Conservation (phyloP, 2,113 vertebrate genomes). For the Pseudopipra pipra region DNA sequence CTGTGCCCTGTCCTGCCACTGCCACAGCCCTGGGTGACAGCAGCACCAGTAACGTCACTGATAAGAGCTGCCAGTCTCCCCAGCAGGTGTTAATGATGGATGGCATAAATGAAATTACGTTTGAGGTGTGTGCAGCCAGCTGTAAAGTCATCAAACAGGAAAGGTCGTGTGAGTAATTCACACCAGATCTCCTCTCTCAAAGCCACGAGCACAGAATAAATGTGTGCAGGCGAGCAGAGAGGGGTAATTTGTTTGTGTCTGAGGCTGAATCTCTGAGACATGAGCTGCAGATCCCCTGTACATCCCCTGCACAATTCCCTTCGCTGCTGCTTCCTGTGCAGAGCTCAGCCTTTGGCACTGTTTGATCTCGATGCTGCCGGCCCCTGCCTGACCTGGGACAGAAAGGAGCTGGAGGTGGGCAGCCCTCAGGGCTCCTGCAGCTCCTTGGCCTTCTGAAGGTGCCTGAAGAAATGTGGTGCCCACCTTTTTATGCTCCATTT, state of each 20-base stretch:
- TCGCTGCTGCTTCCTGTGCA: not conserved
- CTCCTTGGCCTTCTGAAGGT: not conserved
- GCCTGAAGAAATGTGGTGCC: not conserved
- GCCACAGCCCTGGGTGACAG: not conserved
- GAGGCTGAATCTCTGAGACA: not conserved
- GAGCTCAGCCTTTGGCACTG: not conserved
- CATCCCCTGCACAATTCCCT: not conserved
- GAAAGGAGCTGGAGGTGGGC: not conserved
- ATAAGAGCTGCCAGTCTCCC: not conserved
- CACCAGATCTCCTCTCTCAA: not conserved
- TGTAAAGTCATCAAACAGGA: not conserved
- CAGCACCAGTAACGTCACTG: not conserved
- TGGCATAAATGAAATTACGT: not conserved
- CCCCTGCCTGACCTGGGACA: not conserved
- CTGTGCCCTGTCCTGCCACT: not conserved
- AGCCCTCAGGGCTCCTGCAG: not conserved
- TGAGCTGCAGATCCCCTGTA: not conserved
- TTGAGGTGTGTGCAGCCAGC: slow-evolving; percentile 18
- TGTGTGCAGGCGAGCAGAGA: not conserved
- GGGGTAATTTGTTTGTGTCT: not conserved
- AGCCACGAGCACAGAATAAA: not conserved
- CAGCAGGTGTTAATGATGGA: slow-evolving; percentile 13
- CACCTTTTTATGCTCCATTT: not conserved
- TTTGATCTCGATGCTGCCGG: not conserved
- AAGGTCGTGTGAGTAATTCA: slow-evolving; percentile 24